phyloP scores from a whole-genome alignment of 2,113 vertebrate genomes.

The Pelodiscus sinensis region DNA sequence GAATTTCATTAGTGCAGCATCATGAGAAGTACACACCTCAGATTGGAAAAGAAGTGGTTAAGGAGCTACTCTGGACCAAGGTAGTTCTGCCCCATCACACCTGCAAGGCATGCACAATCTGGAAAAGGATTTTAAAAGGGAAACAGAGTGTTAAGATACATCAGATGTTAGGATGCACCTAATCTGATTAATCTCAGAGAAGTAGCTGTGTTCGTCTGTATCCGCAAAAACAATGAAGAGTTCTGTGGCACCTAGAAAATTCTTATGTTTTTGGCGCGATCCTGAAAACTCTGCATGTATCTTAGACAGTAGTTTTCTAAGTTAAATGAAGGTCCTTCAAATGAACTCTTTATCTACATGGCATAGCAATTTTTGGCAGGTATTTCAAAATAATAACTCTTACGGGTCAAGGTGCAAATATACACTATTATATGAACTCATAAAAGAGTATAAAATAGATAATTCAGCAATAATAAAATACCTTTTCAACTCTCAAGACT shows the following conservation, averaged over 20 bases:
- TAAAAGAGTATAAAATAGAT: neutral
- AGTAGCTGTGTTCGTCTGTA: no score
- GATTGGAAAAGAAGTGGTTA: no score
- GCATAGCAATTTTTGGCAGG: neutral
- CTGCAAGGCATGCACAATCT: no score
- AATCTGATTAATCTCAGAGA: neutral
- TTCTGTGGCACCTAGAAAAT: no score
- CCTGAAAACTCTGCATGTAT: neutral
- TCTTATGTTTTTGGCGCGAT: neutral
- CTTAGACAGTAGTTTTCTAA: neutral
- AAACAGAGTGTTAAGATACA: no score
- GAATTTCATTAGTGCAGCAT: no score
- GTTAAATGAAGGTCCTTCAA: constrained; percentile 7
- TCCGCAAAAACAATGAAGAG: no score
- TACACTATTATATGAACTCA: neutral
- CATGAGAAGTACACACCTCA: no score
- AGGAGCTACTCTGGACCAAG: no score
- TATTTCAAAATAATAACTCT: neutral
- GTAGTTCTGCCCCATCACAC: no score
- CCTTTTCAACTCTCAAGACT: neutral
- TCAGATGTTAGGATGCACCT: rapidly evolving
- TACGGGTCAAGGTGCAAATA: neutral
- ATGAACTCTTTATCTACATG: neutral
- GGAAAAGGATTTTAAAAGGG: no score
- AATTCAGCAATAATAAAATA: neutral